Conservation (phyloP, 2,113 vertebrate genomes). For the Seriola dumerili region DNA sequence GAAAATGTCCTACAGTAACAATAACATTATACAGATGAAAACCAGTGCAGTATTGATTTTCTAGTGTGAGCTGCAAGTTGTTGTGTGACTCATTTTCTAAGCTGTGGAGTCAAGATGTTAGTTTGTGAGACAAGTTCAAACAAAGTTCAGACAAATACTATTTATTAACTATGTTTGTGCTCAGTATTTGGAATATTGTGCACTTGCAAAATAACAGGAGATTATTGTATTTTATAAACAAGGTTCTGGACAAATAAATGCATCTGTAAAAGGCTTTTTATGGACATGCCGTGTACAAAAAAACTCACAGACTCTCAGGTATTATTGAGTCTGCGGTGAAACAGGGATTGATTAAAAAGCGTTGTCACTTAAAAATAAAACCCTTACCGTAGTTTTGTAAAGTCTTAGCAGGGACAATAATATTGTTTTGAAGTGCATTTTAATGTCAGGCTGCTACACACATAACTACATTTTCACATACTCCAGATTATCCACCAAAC, state of each 20-base stretch:
- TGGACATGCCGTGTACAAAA: background rate
- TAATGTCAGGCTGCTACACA: background rate
- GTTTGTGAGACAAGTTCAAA: constrained; percentile 28
- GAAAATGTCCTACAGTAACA: background rate
- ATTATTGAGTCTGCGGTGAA: background rate
- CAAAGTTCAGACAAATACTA: constrained; percentile 26
- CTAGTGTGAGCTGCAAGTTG: background rate
- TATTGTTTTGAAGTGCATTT: background rate
- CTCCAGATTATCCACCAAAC: constrained; percentile 45
- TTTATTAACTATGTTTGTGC: constrained; percentile 9
- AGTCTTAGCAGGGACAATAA: background rate
- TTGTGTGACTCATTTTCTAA: constrained; percentile 25
- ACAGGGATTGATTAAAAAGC: background rate
- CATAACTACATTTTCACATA: constrained; percentile 6
- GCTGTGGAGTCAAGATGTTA: constrained; percentile 2
- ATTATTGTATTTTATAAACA: background rate
- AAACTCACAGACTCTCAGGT: background rate
- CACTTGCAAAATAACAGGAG: background rate
- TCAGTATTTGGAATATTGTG: background rate
- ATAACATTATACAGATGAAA: background rate
- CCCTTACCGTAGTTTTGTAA: background rate
- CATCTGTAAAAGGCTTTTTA: background rate
- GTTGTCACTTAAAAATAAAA: background rate
- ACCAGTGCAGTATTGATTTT: background rate
- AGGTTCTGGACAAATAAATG: background rate